Percentiles rank a stretch among this genome's conserved stretches.
These are phyloP conservation scores for Mechanitis mazaeus DNA, from an alignment of 2,888 invertebrate genomes.

Conservation along the genomic window DNA sequence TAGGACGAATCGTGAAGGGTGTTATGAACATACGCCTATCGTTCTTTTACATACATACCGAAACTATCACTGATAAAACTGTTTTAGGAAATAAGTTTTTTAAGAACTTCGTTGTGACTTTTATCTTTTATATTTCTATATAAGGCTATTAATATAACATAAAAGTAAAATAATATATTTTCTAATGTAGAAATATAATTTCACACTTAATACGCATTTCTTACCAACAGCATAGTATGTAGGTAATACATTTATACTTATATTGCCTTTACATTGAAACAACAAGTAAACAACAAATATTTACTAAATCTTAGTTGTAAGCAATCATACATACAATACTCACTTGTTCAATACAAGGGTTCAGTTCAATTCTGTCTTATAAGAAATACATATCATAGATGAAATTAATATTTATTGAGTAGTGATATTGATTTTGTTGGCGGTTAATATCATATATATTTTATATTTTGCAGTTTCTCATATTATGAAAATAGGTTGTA, in stretches of 20 bases:
- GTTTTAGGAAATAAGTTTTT: slow-evolving; percentile 6
- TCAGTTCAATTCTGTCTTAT: not conserved
- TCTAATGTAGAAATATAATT: not conserved
- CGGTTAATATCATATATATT: too few species aligned
- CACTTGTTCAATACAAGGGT: not conserved
- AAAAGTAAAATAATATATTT: not conserved
- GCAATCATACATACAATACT: too few species aligned
- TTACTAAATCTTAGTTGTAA: too few species aligned
- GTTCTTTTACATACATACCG: slow-evolving; percentile 13
- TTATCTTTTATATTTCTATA: not conserved
- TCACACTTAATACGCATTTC: too few species aligned
- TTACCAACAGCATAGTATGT: too few species aligned
- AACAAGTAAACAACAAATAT: too few species aligned
- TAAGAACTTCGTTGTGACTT: not conserved
- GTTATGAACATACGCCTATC: slow-evolving; percentile 5
- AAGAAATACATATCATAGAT: not conserved
- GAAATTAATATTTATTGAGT: not conserved
- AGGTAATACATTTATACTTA: too few species aligned
- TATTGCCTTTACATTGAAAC: too few species aligned
- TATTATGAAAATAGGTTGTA: too few species aligned
- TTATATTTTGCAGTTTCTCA: too few species aligned
- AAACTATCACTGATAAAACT: slow-evolving; percentile 13
- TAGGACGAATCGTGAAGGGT: slow-evolving; percentile 48
- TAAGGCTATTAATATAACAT: not conserved
- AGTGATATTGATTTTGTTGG: not conserved